Evolutionary conservation across 2,797 vertebrate species (phyloP).

Genomic region (Sebastes taczanowskii): DNA sequence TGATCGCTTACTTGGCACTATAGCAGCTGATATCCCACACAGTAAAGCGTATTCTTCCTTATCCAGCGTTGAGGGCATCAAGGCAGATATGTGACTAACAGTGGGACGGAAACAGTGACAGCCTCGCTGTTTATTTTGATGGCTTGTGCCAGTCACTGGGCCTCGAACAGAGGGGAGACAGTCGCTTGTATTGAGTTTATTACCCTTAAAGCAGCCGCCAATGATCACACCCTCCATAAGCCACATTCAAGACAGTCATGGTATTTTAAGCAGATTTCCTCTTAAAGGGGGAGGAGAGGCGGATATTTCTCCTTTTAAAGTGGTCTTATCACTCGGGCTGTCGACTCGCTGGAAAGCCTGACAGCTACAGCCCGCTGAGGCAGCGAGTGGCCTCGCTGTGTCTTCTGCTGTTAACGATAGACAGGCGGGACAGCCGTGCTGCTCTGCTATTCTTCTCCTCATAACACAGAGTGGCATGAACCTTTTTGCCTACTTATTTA

Average conservation of each 20-base stretch:
- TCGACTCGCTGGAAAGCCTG: slow-evolving; percentile 61
- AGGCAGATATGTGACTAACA: slow-evolving; percentile 47
- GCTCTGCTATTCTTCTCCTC: slow-evolving; percentile 70
- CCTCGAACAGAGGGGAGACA: slow-evolving; percentile 54
- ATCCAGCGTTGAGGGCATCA: slow-evolving; percentile 45
- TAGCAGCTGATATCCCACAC: slow-evolving; percentile 31
- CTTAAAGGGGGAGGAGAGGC: slow-evolving; percentile 66
- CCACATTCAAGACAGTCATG: slow-evolving; percentile 70
- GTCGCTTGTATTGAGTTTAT: slow-evolving; percentile 69
- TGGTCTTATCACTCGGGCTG: slow-evolving; percentile 61
- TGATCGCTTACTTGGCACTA: slow-evolving; percentile 35
- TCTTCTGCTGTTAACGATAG: slow-evolving; percentile 68
- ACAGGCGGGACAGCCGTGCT: slow-evolving; percentile 73
- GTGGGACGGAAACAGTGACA: slow-evolving; percentile 54
- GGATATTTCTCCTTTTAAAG: slow-evolving; percentile 71
- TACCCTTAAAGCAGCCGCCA: slow-evolving; percentile 65
- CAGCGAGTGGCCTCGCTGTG: slow-evolving; percentile 53
- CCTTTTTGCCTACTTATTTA: slow-evolving; percentile 65
- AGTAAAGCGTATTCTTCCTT: slow-evolving; percentile 41
- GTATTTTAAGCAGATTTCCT: slow-evolving; percentile 78
- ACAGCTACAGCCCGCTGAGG: slow-evolving; percentile 63
- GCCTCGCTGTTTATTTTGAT: slow-evolving; percentile 53
- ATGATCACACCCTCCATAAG: slow-evolving; percentile 71
- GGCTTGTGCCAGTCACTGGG: slow-evolving; percentile 63
- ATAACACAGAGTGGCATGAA: slow-evolving; percentile 69